Conservation (phyloP, 2,113 vertebrate species). For the Ceyx melanurus region DNA sequence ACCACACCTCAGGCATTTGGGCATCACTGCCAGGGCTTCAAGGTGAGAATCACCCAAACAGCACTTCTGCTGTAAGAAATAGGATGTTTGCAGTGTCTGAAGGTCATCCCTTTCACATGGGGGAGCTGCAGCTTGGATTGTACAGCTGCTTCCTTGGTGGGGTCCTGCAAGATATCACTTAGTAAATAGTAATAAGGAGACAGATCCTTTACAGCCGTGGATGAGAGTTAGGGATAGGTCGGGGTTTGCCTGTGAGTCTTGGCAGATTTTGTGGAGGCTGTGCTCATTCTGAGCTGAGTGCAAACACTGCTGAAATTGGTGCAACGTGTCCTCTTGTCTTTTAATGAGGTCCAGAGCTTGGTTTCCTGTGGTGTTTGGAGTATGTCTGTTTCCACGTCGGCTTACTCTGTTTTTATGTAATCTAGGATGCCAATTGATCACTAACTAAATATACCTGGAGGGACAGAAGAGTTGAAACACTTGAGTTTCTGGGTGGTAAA, state of each 20-base stretch:
- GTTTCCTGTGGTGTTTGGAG: neutral
- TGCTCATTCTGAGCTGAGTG: neutral
- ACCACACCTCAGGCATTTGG: accelerated
- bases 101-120: neutral
- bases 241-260: neutral
- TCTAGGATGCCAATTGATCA: neutral
- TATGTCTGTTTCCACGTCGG: neutral
- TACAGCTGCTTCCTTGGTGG: accelerated
- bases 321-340: neutral
- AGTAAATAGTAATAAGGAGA: neutral
- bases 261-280: neutral
- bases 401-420: neutral
- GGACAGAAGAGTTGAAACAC: neutral
- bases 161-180: neutral
- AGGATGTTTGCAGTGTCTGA: neutral
- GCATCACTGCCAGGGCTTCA: neutral
- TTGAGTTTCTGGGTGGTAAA: neutral
- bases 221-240: neutral
- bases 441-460: neutral
- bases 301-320: accelerated
- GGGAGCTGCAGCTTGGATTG: neutral
- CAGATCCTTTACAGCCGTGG: neutral
- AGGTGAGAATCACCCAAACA: neutral
- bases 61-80: neutral
- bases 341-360: neutral